A percentile compares a stretch with the other conserved stretches of the same genome.
phyloP scores from a whole-genome alignment of 2,797 vertebrate genomes.

The Philypnodon macrostomus region DNA sequence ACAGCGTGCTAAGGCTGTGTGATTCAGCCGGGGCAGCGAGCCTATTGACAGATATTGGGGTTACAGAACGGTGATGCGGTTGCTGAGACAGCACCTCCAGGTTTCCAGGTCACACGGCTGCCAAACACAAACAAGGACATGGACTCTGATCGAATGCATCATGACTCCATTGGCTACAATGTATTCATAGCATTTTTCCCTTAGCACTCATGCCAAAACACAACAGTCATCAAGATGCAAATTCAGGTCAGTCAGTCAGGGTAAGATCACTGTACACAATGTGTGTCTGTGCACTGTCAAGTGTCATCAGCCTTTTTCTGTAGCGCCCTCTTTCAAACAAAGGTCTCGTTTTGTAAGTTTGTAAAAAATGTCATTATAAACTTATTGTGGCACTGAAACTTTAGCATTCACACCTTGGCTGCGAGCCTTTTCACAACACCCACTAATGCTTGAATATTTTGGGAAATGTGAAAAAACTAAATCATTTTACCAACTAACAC shows the following conservation, averaged over 20 bases:
- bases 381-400: slow-evolving; percentile 22
- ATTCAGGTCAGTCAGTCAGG: slow-evolving; percentile 49
- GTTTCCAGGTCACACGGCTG: slow-evolving; percentile 61
- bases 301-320: slow-evolving; percentile 18
- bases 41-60: slow-evolving; percentile 70
- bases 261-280: slow-evolving; percentile 27
- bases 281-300: slow-evolving; percentile 22
- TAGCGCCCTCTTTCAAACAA: slow-evolving; percentile 8
- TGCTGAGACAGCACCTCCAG: slow-evolving; percentile 61
- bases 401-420: slow-evolving; percentile 27
- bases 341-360: slow-evolving; percentile 15
- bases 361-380: slow-evolving; percentile 4
- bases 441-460: slow-evolving; percentile 28
- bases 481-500: slow-evolving; percentile 2
- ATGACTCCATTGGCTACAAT: slow-evolving; percentile 42
- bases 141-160: slow-evolving; percentile 50
- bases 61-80: slow-evolving; percentile 60
- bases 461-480: slow-evolving; percentile 16
- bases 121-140: slow-evolving; percentile 57
- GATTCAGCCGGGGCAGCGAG: slow-evolving; percentile 50
- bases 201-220: slow-evolving; percentile 33
- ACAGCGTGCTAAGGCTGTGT: slow-evolving; percentile 45
- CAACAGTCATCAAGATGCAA: slow-evolving; percentile 61
- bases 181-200: slow-evolving; percentile 37
- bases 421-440: slow-evolving; percentile 41